Evolutionary conservation across 1,140 invertebrate species (phyloP), one percentile per base, ranked within the genome.

Genomic region (Drosophila nasuta): DNA sequence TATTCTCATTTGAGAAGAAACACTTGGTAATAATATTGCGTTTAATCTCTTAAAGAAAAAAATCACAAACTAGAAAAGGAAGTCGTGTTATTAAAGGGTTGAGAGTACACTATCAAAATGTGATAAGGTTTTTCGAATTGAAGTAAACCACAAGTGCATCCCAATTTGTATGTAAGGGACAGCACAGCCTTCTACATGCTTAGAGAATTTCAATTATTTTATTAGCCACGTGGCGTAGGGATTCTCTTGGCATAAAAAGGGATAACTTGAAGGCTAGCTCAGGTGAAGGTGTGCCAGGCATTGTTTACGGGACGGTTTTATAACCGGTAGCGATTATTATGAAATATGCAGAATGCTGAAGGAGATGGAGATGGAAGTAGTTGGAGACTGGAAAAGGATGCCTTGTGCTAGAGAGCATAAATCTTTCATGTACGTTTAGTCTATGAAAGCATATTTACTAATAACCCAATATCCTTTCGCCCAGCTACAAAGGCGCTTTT

Each of bases 181-280:
- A 51, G 35, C 28, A 25, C 20, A 52, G 52, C 54, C 63, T 71
- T 70, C 7, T 38, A 60, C 52, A 75, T 81, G 81, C 83, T 81
- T 63, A 62, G 68, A 82, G 81, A 88, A 89, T 88, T 88, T 88
- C 81, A 88, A 90, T 88, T 88, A 88, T 88, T 88, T 88, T 88
- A 89, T 89, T 88, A 88, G 85, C 85, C 75, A 80, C 85, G 77
- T 81, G 77, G 81, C 69, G 64, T 69, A 59, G 65, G 69, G 81
- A 49, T 87, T 83, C 79, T 41, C 67, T 77, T 74, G 64, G 59
- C 66, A 57, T 25, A 56, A 72, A 77, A 77, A 77, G 81, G 83
- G 81, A 87, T 83, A 83, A 80, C 67, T 77, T 71, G 71, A n/a
- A 11, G 3, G 5, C 33, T 11, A 6, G 62, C 62, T 17, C 75